Evolutionary conservation across 1,140 invertebrate genomes (phyloP).

Genomic region (Cryptotermes secundus): DNA sequence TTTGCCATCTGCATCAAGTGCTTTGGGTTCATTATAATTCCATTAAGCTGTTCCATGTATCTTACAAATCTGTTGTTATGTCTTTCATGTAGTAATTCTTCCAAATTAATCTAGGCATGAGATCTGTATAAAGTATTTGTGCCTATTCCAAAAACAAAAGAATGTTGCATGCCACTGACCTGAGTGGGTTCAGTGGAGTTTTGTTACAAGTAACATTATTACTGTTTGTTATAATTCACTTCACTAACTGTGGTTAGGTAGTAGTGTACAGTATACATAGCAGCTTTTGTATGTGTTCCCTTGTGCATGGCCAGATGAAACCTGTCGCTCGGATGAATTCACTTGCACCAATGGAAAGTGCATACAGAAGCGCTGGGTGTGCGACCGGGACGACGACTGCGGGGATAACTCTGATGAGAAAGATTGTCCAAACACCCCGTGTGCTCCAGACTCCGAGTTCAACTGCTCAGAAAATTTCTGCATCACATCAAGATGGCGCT

Average conservation of each 20-base stretch:
- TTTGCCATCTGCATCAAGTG: no score
- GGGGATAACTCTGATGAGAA: conserved; percentile 78
- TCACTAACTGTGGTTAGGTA: neutral
- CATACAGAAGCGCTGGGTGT: conserved; percentile 83
- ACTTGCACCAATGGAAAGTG: conserved; percentile 86
- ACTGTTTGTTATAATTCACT: neutral
- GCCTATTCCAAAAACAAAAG: no score
- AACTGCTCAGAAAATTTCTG: conserved; percentile 65
- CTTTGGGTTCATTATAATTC: no score
- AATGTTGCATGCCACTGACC: neutral
- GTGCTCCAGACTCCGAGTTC: conserved; percentile 67
- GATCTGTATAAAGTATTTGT: no score
- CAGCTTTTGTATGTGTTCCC: conserved; percentile 27
- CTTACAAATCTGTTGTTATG: no score
- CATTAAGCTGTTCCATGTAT: no score
- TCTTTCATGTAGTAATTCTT: no score
- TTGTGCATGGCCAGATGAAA: conserved; percentile 64
- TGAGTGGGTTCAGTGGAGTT: neutral
- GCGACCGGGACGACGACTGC: conserved; percentile 86
- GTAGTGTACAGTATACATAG: neutral
- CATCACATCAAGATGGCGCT: conserved; percentile 73
- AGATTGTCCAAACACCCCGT: conserved; percentile 68
- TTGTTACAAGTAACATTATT: neutral
- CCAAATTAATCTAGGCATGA: no score
- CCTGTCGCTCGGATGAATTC: conserved; percentile 84